Conservation (phyloP, 2,888 invertebrate species). For the Philhelius pedissequus region DNA sequence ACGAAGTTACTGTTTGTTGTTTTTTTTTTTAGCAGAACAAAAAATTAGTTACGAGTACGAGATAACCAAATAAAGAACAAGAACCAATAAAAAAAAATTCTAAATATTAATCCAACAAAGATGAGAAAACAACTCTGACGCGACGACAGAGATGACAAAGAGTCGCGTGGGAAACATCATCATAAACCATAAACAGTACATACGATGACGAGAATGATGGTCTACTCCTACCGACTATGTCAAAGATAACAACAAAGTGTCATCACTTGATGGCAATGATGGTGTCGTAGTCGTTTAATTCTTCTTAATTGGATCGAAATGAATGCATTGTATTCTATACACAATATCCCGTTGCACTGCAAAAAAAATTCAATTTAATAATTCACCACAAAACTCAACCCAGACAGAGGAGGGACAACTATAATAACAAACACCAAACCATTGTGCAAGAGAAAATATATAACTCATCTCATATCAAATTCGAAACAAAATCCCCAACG, state of each 20-base stretch:
- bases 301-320: conserved; percentile 67
- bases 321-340: conserved; percentile 31
- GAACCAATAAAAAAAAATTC: conserved; percentile 18
- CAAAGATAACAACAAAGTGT: conserved; percentile 26
- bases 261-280: conserved; percentile 29
- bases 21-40: background rate
- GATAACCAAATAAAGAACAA: conserved; percentile 7
- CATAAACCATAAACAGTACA: background rate
- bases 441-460: background rate
- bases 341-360: conserved; percentile 2
- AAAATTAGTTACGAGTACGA: background rate
- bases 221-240: conserved; percentile 39
- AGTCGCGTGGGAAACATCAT: conserved; percentile 50
- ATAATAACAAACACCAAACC: background rate
- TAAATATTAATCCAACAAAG: conserved; percentile 38
- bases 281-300: conserved; percentile 62
- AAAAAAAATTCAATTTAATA: conserved; percentile 37
- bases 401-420: background rate
- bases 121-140: conserved; percentile 22
- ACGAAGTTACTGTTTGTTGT: background rate
- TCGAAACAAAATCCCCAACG: conserved; percentile 20
- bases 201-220: conserved; percentile 20
- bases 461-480: background rate
- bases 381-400: background rate
- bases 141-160: conserved; percentile 11